Base-by-base conservation (phyloP, 2,888 invertebrate genomes). In the Ornithoptera alexandrae region DNA sequence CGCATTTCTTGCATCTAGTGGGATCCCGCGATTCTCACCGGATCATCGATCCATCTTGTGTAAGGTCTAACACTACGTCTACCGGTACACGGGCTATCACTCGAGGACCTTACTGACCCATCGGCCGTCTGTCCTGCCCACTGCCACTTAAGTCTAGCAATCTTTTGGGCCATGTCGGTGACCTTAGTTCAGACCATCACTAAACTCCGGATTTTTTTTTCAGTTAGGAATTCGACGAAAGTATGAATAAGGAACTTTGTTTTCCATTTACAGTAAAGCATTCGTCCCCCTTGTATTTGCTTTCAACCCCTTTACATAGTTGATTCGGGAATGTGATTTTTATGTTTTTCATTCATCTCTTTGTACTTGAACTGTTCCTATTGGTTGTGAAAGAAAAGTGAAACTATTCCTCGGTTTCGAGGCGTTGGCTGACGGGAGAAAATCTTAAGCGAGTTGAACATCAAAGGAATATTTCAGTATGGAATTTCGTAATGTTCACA, bases 321-420 rank as follows among this genome's bases (percentile, higher is more conserved):
- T n/a, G 42, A 39, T 60, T 46, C 36, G 62, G 46, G 62, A 65
- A 65, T 57, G 62, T 57, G 62, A 69, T 62, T 69, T 60, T 24
- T 17, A 20, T 65, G 65, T 30, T 65, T 57, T 30, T 56, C 62
- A 57, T 24, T 42, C 56, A 56, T 65, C 61, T n/a, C 62, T 69
- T 69, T 69, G 65, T 60, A 62, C 65, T 30, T 58, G 17, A 69
- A 65, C 58, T 68, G 42, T 69, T 69, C 56, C 57, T 65, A 69
- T 65, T 69, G 60, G 58, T 65, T 69, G n/a, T 65, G 30, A 17
- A 68, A 63, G 63, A 63, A 63, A 42, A 59, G 58, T 46, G 17
- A 62, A 65, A 69, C 60, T 65, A 65, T 65, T 64, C 39, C 30
- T 17, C 39, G 53, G 59, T 42, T 61, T 63, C 65, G 61, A 68